These are phyloP conservation scores for Noturus placidus DNA, from an alignment of 2,113 vertebrate species.

Conservation along the genomic window DNA sequence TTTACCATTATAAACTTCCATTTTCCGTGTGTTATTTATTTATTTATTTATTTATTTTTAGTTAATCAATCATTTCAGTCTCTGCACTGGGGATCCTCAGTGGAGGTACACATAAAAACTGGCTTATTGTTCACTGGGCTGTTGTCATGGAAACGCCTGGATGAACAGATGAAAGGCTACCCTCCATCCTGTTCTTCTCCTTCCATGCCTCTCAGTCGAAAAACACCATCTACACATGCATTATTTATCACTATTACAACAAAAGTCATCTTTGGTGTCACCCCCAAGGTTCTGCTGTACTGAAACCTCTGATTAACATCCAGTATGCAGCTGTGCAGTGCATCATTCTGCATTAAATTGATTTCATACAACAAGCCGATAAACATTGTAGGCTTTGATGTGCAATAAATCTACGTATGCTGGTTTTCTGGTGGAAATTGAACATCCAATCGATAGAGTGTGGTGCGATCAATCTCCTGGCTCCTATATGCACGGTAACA, in stretches of 20 bases:
- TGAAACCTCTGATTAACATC: background rate
- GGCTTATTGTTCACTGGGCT: slow-evolving; percentile 42
- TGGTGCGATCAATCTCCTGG: background rate
- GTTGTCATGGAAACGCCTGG: slow-evolving; percentile 57
- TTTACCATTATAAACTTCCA: too few relatives aligned
- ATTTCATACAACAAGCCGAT: background rate
- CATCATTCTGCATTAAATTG: background rate
- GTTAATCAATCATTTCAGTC: background rate
- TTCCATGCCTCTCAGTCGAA: slow-evolving; percentile 28
- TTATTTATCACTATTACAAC: slow-evolving; percentile 33
- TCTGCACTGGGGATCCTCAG: slow-evolving; percentile 13
- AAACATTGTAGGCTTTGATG: background rate
- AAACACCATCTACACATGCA: slow-evolving; percentile 26
- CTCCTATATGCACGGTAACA: background rate
- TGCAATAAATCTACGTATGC: background rate
- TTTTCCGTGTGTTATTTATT: too few relatives aligned
- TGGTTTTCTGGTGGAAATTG: background rate
- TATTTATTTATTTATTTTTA: background rate
- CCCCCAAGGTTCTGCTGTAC: background rate
- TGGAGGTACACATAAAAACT: slow-evolving; percentile 3
- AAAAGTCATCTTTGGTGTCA: slow-evolving; percentile 5
- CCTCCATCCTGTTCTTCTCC: slow-evolving; percentile 26
- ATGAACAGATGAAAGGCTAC: slow-evolving; percentile 47
- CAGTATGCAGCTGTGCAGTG: background rate
- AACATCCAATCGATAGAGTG: background rate